Evolutionary conservation across 2,888 invertebrate genomes (phyloP).

Genomic region (Epirrhoe tristata): DNA sequence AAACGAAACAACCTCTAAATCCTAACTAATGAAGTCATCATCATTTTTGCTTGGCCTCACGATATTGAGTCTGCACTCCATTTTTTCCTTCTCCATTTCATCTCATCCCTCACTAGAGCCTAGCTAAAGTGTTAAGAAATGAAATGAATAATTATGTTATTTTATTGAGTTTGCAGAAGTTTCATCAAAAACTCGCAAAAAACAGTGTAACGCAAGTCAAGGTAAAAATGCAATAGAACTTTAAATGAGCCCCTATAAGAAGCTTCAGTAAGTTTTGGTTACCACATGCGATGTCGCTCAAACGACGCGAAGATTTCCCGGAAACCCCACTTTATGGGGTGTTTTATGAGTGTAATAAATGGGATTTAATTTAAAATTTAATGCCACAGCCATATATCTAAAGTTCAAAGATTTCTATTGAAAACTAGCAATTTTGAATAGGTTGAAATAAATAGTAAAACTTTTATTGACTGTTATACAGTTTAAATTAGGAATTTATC

Average conservation of each 20-base stretch:
- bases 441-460: slow-evolving; percentile 4
- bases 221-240: not conserved
- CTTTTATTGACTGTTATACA: slow-evolving; percentile 5
- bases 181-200: too few relatives aligned
- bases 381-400: slow-evolving; percentile 39
- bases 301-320: slow-evolving; percentile 42
- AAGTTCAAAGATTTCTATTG: slow-evolving; percentile 27
- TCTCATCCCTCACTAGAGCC: too few relatives aligned
- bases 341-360: slow-evolving; percentile 48
- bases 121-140: too few relatives aligned
- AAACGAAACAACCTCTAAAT: too few relatives aligned
- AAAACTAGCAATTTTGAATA: slow-evolving; percentile 24
- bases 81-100: too few relatives aligned
- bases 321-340: slow-evolving; percentile 41
- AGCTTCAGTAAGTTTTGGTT: slow-evolving; percentile 34
- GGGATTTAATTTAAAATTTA: slow-evolving; percentile 48
- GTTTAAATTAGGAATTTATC: not conserved
- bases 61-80: too few relatives aligned
- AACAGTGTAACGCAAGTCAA: too few relatives aligned
- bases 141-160: too few relatives aligned
- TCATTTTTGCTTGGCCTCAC: too few relatives aligned
- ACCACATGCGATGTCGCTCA: slow-evolving; percentile 33
- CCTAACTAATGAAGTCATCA: too few relatives aligned
- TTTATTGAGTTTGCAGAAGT: too few relatives aligned
- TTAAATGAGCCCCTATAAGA: slow-evolving; percentile 34